Conservation (phyloP, 1,140 invertebrate species). For the Samia ricini region DNA sequence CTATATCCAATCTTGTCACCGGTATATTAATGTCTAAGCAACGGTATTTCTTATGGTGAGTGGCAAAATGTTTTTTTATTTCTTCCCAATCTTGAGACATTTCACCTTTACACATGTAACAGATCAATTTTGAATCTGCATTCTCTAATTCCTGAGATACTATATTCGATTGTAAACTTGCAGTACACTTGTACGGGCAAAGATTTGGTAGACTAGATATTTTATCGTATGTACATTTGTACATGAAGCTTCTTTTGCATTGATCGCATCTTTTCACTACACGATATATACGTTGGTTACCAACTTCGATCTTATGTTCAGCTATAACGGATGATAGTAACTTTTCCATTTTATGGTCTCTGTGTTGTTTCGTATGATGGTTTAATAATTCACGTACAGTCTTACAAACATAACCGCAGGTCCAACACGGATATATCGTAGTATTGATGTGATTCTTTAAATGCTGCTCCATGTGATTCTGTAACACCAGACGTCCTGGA, state of each 20-base stretch:
- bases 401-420: conserved; percentile 43
- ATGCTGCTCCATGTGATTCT: conserved; percentile 47
- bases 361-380: conserved; percentile 48
- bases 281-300: conserved; percentile 31
- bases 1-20: conserved; percentile 39
- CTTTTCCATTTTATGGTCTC: conserved; percentile 15
- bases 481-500: conserved; percentile 45
- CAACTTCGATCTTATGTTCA: conserved; percentile 11
- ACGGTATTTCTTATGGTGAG: conserved; percentile 44
- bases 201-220: conserved; percentile 37
- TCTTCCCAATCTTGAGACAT: conserved; percentile 48
- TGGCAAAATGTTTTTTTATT: conserved; percentile 54
- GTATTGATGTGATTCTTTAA: conserved; percentile 40
- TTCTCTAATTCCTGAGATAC: conserved; percentile 6
- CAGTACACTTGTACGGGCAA: conserved; percentile 49
- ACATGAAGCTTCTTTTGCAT: conserved; percentile 49
- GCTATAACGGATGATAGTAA: conserved; percentile 19
- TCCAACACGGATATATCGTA: conserved; percentile 54
- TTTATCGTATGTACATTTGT: conserved; percentile 43
- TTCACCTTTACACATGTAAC: conserved; percentile 49
- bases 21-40: conserved; percentile 54
- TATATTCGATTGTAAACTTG: conserved; percentile 8
- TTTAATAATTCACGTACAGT: conserved; percentile 37
- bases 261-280: conserved; percentile 51
- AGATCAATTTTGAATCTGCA: conserved; percentile 31